Percentiles rank a stretch among this genome's conserved stretches.
These are phyloP conservation scores for Drosophila fulvimacula DNA, from an alignment of 2,888 invertebrate genomes.

Conservation along the genomic window DNA sequence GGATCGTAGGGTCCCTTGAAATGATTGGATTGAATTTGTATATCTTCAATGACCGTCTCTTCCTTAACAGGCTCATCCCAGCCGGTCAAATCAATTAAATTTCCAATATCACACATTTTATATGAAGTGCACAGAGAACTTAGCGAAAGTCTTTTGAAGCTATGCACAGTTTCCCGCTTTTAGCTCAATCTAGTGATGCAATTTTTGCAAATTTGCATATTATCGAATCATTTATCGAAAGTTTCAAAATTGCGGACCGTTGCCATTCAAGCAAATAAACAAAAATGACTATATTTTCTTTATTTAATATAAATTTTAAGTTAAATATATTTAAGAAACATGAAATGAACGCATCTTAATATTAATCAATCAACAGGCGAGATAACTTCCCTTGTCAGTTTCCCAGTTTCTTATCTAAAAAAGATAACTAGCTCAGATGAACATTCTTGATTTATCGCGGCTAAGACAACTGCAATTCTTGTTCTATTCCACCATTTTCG, in stretches of 20 bases:
- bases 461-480: neutral
- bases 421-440: constrained; percentile 2
- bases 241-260: neutral
- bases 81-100: constrained; percentile 59
- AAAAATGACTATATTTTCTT: neutral
- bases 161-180: constrained; percentile 52
- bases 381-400: neutral
- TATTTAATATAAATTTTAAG: neutral
- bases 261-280: neutral
- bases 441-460: neutral
- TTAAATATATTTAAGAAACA: neutral
- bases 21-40: constrained; percentile 17
- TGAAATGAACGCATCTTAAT: neutral
- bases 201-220: constrained; percentile 1
- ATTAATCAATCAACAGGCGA: neutral
- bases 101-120: constrained; percentile 58
- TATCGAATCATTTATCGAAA: constrained; percentile 30
- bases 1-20: constrained; percentile 70
- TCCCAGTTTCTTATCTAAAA: neutral
- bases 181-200: constrained; percentile 30
- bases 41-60: constrained; percentile 26
- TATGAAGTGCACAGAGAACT: constrained; percentile 3
- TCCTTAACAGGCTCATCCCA: constrained; percentile 51
- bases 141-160: constrained; percentile 32
- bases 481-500: constrained; percentile 35